phyloP scores from a whole-genome alignment of 2,888 invertebrate genomes.

The Timema podura region DNA sequence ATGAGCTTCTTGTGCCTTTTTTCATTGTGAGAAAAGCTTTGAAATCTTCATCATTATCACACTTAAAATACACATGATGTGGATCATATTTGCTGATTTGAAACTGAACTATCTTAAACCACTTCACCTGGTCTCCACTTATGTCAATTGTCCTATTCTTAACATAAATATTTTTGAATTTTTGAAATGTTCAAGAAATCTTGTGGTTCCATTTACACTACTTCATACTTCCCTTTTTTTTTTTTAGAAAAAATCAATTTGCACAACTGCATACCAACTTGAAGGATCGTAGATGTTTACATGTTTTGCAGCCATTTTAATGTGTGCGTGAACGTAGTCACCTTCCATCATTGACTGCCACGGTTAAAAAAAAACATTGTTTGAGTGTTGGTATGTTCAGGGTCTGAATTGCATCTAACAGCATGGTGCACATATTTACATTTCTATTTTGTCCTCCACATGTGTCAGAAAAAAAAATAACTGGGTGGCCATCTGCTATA shows the following conservation, averaged over 20 bases:
- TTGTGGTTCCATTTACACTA: neutral
- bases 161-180: neutral
- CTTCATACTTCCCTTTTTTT: neutral
- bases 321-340: neutral
- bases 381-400: conserved; percentile 2
- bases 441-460: conserved; percentile 11
- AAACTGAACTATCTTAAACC: conserved; percentile 7
- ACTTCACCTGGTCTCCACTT: neutral
- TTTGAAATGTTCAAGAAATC: neutral
- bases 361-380: neutral
- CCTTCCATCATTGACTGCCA: neutral
- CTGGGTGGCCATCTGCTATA: neutral
- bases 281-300: conserved; percentile 5
- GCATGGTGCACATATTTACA: conserved; percentile 4
- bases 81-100: neutral
- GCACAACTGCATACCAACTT: neutral
- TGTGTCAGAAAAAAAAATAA: conserved; percentile 1
- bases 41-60: conserved; percentile 2
- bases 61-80: neutral
- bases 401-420: neutral
- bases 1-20: neutral
- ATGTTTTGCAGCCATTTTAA: neutral
- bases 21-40: neutral
- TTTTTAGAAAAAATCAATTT: too few species aligned
- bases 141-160: conserved; percentile 11